A percentile compares a stretch with the other conserved stretches of the same genome.
These are phyloP conservation scores for Taenaris catops DNA, from an alignment of 2,888 invertebrate genomes.

Conservation along the genomic window DNA sequence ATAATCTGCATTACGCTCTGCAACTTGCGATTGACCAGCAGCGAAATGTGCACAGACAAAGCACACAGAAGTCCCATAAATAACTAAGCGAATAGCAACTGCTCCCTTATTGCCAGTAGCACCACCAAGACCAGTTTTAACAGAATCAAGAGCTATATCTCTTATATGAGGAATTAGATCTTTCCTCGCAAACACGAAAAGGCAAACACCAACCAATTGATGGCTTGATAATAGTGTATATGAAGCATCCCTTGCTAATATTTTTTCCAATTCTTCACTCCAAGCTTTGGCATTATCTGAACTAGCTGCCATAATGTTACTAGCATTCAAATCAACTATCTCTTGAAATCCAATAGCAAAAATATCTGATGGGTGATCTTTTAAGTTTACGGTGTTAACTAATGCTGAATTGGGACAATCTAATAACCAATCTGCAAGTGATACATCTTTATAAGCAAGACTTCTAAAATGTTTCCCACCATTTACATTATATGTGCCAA, in stretches of 20 bases:
- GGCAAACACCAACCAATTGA: conserved; percentile 98
- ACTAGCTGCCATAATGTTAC: conserved; percentile 97
- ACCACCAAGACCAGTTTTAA: conserved; percentile 99
- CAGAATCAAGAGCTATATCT: conserved; percentile 96
- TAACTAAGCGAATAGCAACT: conserved; percentile 93
- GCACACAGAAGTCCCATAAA: conserved; percentile 96
- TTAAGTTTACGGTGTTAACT: conserved; percentile 64
- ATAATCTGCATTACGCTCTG: conserved; percentile 97
- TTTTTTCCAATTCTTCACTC: conserved; percentile 97
- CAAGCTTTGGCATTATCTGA: conserved; percentile 95
- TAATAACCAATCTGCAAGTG: conserved; percentile 93
- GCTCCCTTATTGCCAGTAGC: conserved; percentile 99
- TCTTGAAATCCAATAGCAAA: conserved; percentile 99
- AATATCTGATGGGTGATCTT: conserved; percentile 89
- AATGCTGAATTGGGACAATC: conserved; percentile 85
- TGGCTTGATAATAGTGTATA: conserved; percentile 96
- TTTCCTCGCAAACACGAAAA: conserved; percentile 96
- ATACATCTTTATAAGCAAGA: conserved; percentile 94
- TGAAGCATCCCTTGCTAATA: conserved; percentile 90
- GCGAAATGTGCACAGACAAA: conserved; percentile 99
- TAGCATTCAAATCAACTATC: conserved; percentile 98
- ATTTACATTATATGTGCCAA: conserved; percentile 99
- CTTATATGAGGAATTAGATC: conserved; percentile 93
- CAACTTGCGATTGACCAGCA: conserved; percentile 97
- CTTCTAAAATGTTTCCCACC: conserved; percentile 99